Evolutionary conservation across 2,888 invertebrate genomes (phyloP).

Genomic region (Herminia tarsipennalis): DNA sequence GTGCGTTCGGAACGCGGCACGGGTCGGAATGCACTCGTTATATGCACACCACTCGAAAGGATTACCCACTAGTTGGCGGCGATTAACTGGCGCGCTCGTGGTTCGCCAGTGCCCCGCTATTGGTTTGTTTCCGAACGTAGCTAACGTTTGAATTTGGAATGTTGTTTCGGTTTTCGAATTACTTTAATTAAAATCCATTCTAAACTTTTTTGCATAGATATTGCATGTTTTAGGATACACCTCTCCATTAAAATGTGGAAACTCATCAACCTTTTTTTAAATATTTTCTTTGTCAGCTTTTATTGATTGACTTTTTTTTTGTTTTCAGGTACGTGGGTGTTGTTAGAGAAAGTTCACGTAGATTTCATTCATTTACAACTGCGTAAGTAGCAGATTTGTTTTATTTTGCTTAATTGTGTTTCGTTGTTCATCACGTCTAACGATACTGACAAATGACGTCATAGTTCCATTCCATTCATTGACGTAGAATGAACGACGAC

Average conservation of each 20-base stretch:
- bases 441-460: slow-evolving; percentile 14
- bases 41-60: slow-evolving; percentile 80
- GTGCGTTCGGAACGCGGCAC: slow-evolving; percentile 56
- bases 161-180: slow-evolving; percentile 52
- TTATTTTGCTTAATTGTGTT: slow-evolving; percentile 53
- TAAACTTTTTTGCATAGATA: slow-evolving; percentile 22
- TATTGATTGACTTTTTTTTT: slow-evolving; percentile 41
- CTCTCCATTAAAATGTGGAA: too few species aligned
- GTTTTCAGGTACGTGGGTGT: slow-evolving; percentile 79
- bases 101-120: slow-evolving; percentile 63
- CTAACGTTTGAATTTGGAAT: slow-evolving; percentile 62
- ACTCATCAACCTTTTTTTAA: too few species aligned
- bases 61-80: slow-evolving; percentile 79
- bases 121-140: slow-evolving; percentile 68
- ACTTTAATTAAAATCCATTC: slow-evolving; percentile 54
- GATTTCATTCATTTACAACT: slow-evolving; percentile 66
- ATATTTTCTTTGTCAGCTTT: slow-evolving; percentile 22
- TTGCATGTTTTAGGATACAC: too few species aligned
- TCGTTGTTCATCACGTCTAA: slow-evolving; percentile 23
- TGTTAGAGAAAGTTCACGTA: slow-evolving; percentile 72
- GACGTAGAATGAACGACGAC: neutral
- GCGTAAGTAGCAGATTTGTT: slow-evolving; percentile 76
- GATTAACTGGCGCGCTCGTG: slow-evolving; percentile 75
- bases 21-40: slow-evolving; percentile 73
- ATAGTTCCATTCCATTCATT: slow-evolving; percentile 6